Evolutionary conservation across 2,888 invertebrate genomes (phyloP).

Genomic region (Automeris io): DNA sequence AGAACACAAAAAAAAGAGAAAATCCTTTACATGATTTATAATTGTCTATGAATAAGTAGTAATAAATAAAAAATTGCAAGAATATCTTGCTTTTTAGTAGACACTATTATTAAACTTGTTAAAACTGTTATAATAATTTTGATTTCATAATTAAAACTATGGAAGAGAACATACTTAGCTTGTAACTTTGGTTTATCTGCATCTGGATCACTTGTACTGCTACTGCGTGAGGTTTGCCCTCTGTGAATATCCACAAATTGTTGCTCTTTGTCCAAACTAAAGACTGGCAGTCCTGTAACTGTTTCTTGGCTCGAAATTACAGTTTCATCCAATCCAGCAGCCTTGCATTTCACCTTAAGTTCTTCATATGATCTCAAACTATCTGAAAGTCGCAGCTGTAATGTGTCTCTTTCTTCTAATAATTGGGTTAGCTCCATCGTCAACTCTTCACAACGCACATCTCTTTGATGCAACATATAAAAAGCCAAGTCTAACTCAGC

Average conservation of each 20-base stretch:
- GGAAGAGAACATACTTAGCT: constrained; percentile 54
- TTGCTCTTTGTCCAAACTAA: constrained; percentile 43
- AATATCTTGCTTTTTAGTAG: no score
- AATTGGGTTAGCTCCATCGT: constrained; percentile 89
- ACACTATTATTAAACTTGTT: neutral
- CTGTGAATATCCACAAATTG: constrained; percentile 55
- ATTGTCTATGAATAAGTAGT: no score
- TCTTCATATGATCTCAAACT: constrained; percentile 85
- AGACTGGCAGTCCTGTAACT: constrained; percentile 41
- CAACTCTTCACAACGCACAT: constrained; percentile 90
- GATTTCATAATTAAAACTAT: neutral
- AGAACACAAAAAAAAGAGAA: no score
- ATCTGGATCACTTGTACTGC: constrained; percentile 60
- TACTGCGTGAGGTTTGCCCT: constrained; percentile 53
- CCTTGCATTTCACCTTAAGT: constrained; percentile 42
- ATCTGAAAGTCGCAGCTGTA: constrained; percentile 89
- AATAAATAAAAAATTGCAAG: no score
- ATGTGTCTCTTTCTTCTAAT: constrained; percentile 89
- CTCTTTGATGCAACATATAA: constrained; percentile 91
- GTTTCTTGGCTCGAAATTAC: constrained; percentile 41
- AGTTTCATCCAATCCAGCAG: constrained; percentile 39
- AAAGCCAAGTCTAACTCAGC: constrained; percentile 87
- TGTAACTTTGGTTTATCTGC: constrained; percentile 62
- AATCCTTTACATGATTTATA: no score
- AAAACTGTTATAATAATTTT: constrained; percentile 2